Evolutionary conservation across 2,888 invertebrate species (phyloP), one percentile per base, ranked within the genome.

Genomic region (Cotesia congregata): DNA sequence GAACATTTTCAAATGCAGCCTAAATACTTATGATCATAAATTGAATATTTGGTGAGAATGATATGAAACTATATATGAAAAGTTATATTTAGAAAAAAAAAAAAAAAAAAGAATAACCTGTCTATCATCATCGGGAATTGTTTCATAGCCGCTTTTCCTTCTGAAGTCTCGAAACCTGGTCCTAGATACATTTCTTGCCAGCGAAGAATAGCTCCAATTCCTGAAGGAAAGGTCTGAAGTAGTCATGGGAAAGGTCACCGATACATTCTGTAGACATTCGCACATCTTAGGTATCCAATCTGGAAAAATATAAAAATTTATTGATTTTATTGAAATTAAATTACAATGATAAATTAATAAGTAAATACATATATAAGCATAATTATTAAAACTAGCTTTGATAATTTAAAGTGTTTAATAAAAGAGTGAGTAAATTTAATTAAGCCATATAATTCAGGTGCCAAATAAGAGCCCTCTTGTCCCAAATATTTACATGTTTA

Each of bases 241-340:
- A 50, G 50, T 50, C 50, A 50, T 50, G 50, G 50, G 50, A 50
- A 50, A 50, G 9, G 81, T 75, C 6, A 81, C 75, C 6, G 78
- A 74, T 4, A 80, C 61, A 1, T 80, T 72, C 4, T 86, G 84
- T 50, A 85, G 39, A 73, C 87, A 86, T 5, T 83, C 83, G 40
- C 87, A 86, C 86, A 86, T 85, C 76, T 83, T 85, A 5, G 85
- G 84, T 12, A 86, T 79, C 85, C 86, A 86, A 79, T 85, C 86
- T 86, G 84, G 6, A 81, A 83, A 40, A 67, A 62, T 68, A 39
- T 39, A 68, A 64, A 62, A 67, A 74, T 69, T 15, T 38, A 5
- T 50, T 50, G 12, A 17, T 30, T 15, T 20, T 50, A 62, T 62
- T 4, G 64, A 64, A 62, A 5, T 0, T 17, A 5, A 1, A 6